phyloP scores from a whole-genome alignment of 2,797 vertebrate species.

The Enteromius fasciolatus region DNA sequence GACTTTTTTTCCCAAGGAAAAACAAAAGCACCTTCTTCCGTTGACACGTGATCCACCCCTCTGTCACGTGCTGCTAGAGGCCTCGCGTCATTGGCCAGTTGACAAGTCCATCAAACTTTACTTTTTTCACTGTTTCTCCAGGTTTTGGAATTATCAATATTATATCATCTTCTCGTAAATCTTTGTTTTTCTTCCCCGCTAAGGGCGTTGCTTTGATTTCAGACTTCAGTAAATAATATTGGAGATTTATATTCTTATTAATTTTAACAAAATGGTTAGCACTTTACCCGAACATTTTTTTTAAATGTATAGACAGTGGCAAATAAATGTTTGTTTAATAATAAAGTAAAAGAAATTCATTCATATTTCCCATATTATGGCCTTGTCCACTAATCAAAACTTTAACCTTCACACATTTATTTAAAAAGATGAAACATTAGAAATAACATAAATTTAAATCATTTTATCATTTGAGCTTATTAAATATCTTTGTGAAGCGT shows the following conservation, averaged over 20 bases:
- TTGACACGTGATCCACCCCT: constrained; percentile 65
- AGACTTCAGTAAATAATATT: too few relatives aligned
- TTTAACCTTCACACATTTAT: background rate
- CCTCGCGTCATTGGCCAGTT: constrained; percentile 66
- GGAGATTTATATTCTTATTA: too few relatives aligned
- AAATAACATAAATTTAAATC: background rate
- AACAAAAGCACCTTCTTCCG: constrained; percentile 75
- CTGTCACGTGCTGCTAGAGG: constrained; percentile 64
- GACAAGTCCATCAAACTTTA: constrained; percentile 56
- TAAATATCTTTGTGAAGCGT: background rate
- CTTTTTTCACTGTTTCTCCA: constrained; percentile 56
- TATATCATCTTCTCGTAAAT: too few relatives aligned
- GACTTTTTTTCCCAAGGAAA: constrained; percentile 66
- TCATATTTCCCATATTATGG: background rate
- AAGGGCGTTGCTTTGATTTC: too few relatives aligned
- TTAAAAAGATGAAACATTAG: too few relatives aligned
- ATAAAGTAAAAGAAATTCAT: too few relatives aligned
- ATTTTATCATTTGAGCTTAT: background rate
- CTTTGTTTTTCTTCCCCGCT: too few relatives aligned
- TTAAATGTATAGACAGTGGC: too few relatives aligned
- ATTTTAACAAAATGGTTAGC: too few relatives aligned
- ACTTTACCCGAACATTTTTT: too few relatives aligned
- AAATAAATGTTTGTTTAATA: too few relatives aligned
- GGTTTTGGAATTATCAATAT: too few relatives aligned
- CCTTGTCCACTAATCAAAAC: background rate